Percentiles rank a stretch among this genome's conserved stretches.
Conservation (phyloP, 2,113 vertebrate genomes). For the Tragulus kanchil region DNA sequence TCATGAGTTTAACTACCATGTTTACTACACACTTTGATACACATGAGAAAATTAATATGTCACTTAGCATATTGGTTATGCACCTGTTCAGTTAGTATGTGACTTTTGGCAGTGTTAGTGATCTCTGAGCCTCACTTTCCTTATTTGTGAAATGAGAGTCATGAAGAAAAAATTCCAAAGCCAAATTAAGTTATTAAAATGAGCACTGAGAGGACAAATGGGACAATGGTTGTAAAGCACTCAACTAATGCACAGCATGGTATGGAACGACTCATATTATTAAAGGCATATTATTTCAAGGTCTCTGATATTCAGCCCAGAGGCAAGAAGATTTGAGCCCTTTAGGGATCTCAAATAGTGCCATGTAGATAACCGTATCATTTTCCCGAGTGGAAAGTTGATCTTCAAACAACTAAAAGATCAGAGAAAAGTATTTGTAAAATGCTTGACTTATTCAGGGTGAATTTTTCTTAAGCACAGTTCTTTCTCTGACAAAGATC, state of each 20-base stretch:
- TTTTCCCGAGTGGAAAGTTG: neutral
- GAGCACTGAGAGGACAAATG: neutral
- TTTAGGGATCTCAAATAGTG: neutral
- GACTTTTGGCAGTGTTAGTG: neutral
- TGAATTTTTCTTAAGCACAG: neutral
- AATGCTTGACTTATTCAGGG: neutral
- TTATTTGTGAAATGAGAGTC: neutral
- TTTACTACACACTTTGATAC: neutral
- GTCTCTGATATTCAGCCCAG: neutral
- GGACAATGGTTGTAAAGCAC: neutral
- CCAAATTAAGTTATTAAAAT: neutral
- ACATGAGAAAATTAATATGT: neutral
- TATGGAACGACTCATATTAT: neutral
- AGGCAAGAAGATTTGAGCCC: neutral
- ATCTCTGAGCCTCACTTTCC: neutral
- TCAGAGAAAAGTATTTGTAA: neutral
- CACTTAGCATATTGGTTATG: neutral
- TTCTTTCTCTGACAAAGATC: neutral
- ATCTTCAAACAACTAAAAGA: neutral
- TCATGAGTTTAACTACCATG: neutral
- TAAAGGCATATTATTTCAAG: neutral
- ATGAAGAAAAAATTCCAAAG: neutral
- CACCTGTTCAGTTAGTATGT: neutral
- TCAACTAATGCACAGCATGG: neutral
- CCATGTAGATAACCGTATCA: neutral